Percentiles rank a stretch among this genome's conserved stretches.
Evolutionary conservation across 2,888 invertebrate species (phyloP).

Genomic region (Caenorhabditis zanzibari): DNA sequence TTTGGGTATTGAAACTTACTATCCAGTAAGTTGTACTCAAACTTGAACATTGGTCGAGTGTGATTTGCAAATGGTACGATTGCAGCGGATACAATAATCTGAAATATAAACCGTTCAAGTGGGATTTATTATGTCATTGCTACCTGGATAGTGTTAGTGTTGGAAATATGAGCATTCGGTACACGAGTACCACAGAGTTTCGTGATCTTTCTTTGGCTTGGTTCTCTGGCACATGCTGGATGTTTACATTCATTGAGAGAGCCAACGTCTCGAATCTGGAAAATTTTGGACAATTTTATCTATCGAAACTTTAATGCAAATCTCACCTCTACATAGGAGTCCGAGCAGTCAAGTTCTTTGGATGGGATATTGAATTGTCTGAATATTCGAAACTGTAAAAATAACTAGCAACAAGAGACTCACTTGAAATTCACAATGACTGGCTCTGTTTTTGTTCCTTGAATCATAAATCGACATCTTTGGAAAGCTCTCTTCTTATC

Average conservation of each 20-base stretch:
- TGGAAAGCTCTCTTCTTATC: slow-evolving; percentile 52
- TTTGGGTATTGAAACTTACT: slow-evolving; percentile 24
- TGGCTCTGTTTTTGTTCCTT: slow-evolving; percentile 71
- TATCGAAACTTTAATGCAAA: too few species aligned
- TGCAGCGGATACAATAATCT: slow-evolving; percentile 55
- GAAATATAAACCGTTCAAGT: neutral
- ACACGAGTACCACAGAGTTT: slow-evolving; percentile 45
- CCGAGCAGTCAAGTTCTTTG: slow-evolving; percentile 61
- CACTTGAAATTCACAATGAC: slow-evolving; percentile 74
- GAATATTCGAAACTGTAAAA: slow-evolving; percentile 30
- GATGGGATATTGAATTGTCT: slow-evolving; percentile 66
- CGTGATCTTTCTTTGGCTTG: slow-evolving; percentile 65
- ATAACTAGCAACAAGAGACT: neutral
- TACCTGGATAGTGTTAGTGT: slow-evolving; percentile 71
- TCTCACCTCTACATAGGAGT: slow-evolving; percentile 64
- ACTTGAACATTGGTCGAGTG: slow-evolving; percentile 25
- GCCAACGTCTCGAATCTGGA: slow-evolving; percentile 71
- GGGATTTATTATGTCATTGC: neutral
- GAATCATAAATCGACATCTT: slow-evolving; percentile 79
- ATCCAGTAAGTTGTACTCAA: slow-evolving; percentile 53
- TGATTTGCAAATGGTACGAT: slow-evolving; percentile 15
- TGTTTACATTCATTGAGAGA: slow-evolving; percentile 68
- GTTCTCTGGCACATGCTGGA: slow-evolving; percentile 71
- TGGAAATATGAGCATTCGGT: slow-evolving; percentile 61
- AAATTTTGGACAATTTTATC: neutral